Evolutionary conservation across 2,797 vertebrate species (phyloP), one percentile per base, ranked within the genome.

Genomic region (Sternarchorhynchus goeldii): DNA sequence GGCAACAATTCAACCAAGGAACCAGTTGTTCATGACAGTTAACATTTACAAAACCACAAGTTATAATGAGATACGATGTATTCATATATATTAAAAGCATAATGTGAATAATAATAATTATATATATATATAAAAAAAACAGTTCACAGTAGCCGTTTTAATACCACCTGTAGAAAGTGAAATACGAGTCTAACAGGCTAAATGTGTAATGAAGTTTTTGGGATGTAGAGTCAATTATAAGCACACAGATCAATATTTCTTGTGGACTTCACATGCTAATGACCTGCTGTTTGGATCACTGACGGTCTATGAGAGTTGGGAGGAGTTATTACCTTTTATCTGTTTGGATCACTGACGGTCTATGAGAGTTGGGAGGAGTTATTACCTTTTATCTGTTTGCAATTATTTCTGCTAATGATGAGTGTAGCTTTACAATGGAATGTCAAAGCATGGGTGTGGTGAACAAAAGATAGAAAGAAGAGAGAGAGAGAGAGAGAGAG

Each of bases 91-190:
- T 90, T 90, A 86, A 86, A 88, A 87, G 80, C 79, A 83, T 81
- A 84, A 86, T 87, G 86, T 90, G 88, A 92, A 91, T 90, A 85
- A 87, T 92, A 90, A 87, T 91, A 91, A 90, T 84, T 59, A 16
- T 10, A 17, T 60, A 12, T 36, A 18, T 31, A 55, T 34, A 7
- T 39, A 59, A 56, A 36, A 90, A 88, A 87, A 82, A 84, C 84
- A 90, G 87, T 92, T 93, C 93, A 93, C 92, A 93, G 93, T 91
- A 91, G 92, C 88, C 87, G 88, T 92, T 90, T 85, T 90, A 90
- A 89, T 88, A 91, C 90, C 89, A 92, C 89, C 81, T 90, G 84
- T 85, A 78, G 62, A 86, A 85, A 90, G 85, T 81, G 83, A 86
- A 83, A 89, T 83, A 88, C 87, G 86, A 84, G 83, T 86, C 85